Base-by-base conservation (phyloP, 2,113 vertebrate genomes). In the Xyliphius kryptos region DNA sequence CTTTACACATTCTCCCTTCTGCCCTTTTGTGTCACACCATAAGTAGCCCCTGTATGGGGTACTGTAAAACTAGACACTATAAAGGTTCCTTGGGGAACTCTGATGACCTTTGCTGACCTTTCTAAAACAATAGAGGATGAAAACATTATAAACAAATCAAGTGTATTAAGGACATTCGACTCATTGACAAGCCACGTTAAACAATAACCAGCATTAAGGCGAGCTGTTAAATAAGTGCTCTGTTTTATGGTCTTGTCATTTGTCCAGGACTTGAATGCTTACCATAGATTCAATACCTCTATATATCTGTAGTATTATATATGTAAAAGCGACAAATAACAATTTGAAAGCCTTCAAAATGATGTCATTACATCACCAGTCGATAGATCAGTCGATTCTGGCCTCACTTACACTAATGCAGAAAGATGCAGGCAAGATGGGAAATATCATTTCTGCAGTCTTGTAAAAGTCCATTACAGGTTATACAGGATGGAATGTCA, bases 21-120 rank as follows among this genome's bases (percentile, higher is more conserved):
- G 61, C 80, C 81, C 79, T 81, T 78, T 80, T 79, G 84, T 71
- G 82, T 78, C 19, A 69, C 81, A 74, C 81, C 79, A 76, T 85
- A 83, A 86, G 85, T 83, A 81, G 82, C 79, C 76, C 79, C 84
- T 83, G 83, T 83, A 84, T 86, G 82, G 85, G 80, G 77, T 82
- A 84, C 81, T 69, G 80, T 82, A 76, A 76, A 77, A 77, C 77
- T 78, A 77, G 71, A 79, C 80, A 55, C 81, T 86, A 76, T 84
- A 87, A 87, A 85, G 79, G 76, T 82, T 86, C 83, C 86, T 81
- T 69, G 81, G 79, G 82, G 85, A 80, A 76, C 70, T 78, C 59
- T 71, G 71, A 71, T 86, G 84, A 86, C 85, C 83, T 81, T 75
- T 69, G 73, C 80, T 79, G 81, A 85, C 82, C 77, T 62, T 73